A percentile compares a stretch with the other conserved stretches of the same genome.
Conservation (phyloP, 2,113 vertebrate species). For the Equus przewalskii region DNA sequence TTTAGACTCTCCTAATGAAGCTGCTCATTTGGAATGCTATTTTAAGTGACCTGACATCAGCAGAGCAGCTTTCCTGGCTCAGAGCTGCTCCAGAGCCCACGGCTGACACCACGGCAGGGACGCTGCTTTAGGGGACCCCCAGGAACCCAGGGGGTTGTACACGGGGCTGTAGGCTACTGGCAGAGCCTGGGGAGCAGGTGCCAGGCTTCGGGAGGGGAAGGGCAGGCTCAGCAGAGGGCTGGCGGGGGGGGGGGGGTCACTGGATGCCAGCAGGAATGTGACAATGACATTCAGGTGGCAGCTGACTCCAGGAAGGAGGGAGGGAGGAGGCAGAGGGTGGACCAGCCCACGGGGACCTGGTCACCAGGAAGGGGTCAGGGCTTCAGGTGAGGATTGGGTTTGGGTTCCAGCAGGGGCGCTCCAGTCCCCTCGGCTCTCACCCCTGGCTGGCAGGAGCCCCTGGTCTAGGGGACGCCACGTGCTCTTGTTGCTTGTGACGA, state of each 20-base stretch:
- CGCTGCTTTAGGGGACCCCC: background rate
- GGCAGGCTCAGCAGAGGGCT: background rate
- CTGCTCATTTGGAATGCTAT: slow-evolving; percentile 84
- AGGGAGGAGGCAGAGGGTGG: background rate
- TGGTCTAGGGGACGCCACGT: accelerated
- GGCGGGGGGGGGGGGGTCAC: too few relatives aligned
- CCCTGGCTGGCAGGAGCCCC: background rate
- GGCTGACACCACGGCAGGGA: background rate
- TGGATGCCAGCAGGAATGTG: background rate
- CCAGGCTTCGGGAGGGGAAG: background rate
- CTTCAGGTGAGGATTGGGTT: background rate
- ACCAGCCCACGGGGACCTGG: background rate
- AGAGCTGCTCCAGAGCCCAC: slow-evolving; percentile 38
- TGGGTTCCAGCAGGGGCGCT: background rate
- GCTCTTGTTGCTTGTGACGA: accelerated
- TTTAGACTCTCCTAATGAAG: slow-evolving; percentile 87
- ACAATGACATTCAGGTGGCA: accelerated
- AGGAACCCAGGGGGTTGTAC: background rate
- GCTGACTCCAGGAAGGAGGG: accelerated
- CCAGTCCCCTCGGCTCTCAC: background rate
- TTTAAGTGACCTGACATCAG: slow-evolving; percentile 87
- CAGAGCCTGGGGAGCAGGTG: accelerated
- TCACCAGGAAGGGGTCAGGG: background rate
- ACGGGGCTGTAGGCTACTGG: background rate
- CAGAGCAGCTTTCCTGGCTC: slow-evolving; percentile 77